Percentiles rank a stretch among this genome's conserved stretches.
These are phyloP conservation scores for Aphaenogaster rudis DNA, from an alignment of 1,140 invertebrate genomes.

Conservation along the genomic window DNA sequence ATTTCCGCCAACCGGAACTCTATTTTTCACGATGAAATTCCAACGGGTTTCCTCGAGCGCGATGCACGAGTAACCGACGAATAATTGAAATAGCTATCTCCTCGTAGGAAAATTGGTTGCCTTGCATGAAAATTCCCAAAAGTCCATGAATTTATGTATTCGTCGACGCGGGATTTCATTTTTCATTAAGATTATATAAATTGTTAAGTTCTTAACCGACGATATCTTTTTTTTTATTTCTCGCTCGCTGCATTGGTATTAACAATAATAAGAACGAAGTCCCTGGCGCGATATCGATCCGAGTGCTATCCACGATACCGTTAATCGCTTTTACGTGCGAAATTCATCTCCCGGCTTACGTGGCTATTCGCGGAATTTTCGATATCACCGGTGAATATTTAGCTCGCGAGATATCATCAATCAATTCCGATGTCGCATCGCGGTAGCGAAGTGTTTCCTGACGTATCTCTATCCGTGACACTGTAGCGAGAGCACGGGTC, in stretches of 20 bases:
- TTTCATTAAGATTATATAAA: constrained; percentile 42
- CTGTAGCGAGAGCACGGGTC: not conserved
- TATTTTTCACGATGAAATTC: constrained; percentile 48
- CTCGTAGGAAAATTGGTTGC: constrained; percentile 4
- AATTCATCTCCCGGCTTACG: constrained; percentile 35
- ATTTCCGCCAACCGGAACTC: constrained; percentile 39
- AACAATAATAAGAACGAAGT: constrained; percentile 29
- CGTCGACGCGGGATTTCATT: constrained; percentile 6
- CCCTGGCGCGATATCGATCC: constrained; percentile 23
- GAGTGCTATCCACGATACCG: not conserved
- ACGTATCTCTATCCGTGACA: constrained; percentile 8
- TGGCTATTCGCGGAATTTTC: constrained; percentile 57
- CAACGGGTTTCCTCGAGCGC: not conserved
- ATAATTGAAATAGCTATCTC: constrained; percentile 51
- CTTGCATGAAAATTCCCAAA: constrained; percentile 25
- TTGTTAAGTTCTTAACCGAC: not conserved
- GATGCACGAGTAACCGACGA: constrained; percentile 18
- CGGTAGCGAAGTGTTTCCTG: constrained; percentile 18
- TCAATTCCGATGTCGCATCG: constrained; percentile 34
- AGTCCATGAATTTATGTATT: constrained; percentile 56
- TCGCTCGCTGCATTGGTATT: not conserved
- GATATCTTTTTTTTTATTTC: not conserved
- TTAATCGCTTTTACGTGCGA: constrained; percentile 51
- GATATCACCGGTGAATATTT: constrained; percentile 56
- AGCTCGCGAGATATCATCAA: constrained; percentile 39